phyloP scores from a whole-genome alignment of 2,888 invertebrate species.

The Nycteola revayana region DNA sequence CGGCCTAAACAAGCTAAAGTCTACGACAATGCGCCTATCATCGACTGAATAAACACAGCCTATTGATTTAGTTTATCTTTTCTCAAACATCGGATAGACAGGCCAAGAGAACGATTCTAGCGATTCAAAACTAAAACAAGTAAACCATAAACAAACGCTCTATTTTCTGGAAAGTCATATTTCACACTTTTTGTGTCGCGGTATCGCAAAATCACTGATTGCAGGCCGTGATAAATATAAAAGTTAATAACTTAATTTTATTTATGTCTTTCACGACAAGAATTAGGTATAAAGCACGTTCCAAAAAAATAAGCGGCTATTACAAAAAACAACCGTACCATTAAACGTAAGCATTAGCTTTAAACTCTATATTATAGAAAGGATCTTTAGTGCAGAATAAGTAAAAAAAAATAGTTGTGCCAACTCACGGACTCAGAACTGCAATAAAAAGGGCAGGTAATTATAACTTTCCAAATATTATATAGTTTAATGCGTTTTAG shows the following conservation, averaged over 20 bases:
- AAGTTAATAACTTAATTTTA: slow-evolving; percentile 14
- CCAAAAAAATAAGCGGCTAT: too few species aligned
- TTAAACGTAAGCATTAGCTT: too few species aligned
- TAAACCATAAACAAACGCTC: slow-evolving; percentile 17
- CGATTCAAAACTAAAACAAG: slow-evolving; percentile 11
- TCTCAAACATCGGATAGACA: slow-evolving; percentile 47
- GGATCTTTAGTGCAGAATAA: slow-evolving; percentile 1
- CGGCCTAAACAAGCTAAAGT: slow-evolving; percentile 61
- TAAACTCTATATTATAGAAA: too few species aligned
- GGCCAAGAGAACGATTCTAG: slow-evolving; percentile 24
- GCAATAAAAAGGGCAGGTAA: slow-evolving; percentile 37
- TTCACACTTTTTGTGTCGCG: slow-evolving; percentile 15
- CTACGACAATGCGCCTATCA: slow-evolving; percentile 67
- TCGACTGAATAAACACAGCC: slow-evolving; percentile 51
- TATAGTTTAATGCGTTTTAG: slow-evolving; percentile 22
- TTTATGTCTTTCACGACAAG: slow-evolving; percentile 7
- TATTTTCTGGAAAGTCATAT: slow-evolving; percentile 19
- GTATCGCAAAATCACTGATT: slow-evolving; percentile 20
- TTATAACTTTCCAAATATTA: slow-evolving; percentile 36
- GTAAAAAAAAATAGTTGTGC: slow-evolving; percentile 35
- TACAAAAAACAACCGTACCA: slow-evolving; percentile 35
- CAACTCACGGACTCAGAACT: slow-evolving; percentile 41
- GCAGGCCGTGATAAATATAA: slow-evolving; percentile 20
- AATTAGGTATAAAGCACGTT: too few species aligned
- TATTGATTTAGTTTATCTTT: slow-evolving; percentile 77